Evolutionary conservation across 2,888 invertebrate species (phyloP).

Genomic region (Hemicrepidius hirtus): DNA sequence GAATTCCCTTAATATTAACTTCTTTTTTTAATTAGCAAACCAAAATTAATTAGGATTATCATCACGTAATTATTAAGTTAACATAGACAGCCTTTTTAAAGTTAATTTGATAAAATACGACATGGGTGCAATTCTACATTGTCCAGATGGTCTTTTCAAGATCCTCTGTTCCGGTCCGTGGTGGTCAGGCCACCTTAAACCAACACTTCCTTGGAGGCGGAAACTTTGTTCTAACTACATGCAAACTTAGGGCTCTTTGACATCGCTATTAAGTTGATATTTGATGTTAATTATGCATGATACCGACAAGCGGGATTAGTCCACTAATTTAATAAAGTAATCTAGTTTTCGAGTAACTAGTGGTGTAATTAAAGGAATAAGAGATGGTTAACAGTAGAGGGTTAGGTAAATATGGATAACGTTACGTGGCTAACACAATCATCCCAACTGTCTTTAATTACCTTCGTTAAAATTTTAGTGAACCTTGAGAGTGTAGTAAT

Average conservation of each 20-base stretch:
- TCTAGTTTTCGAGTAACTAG: background rate
- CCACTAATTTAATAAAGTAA: conserved; percentile 40
- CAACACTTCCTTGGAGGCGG: conserved; percentile 66
- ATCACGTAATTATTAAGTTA: no score
- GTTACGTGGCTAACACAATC: no score
- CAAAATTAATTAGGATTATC: no score
- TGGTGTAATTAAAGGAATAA: background rate
- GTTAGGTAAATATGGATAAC: no score
- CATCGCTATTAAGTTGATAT: conserved; percentile 67
- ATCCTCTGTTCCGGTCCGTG: conserved; percentile 63
- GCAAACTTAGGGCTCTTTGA: conserved; percentile 67
- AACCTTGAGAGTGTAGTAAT: no score
- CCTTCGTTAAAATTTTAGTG: no score
- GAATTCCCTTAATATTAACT: no score
- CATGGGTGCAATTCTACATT: conserved; percentile 40
- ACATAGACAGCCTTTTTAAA: background rate
- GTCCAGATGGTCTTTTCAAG: conserved; percentile 46
- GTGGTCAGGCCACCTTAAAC: conserved; percentile 68
- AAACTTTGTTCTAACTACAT: conserved; percentile 66
- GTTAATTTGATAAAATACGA: conserved; percentile 10
- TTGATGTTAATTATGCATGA: conserved; percentile 66
- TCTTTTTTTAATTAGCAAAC: no score
- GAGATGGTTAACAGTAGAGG: background rate
- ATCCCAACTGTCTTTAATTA: no score
- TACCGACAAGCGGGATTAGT: conserved; percentile 49